phyloP scores from a whole-genome alignment of 2,113 vertebrate genomes.

The Callopanchax toddi region DNA sequence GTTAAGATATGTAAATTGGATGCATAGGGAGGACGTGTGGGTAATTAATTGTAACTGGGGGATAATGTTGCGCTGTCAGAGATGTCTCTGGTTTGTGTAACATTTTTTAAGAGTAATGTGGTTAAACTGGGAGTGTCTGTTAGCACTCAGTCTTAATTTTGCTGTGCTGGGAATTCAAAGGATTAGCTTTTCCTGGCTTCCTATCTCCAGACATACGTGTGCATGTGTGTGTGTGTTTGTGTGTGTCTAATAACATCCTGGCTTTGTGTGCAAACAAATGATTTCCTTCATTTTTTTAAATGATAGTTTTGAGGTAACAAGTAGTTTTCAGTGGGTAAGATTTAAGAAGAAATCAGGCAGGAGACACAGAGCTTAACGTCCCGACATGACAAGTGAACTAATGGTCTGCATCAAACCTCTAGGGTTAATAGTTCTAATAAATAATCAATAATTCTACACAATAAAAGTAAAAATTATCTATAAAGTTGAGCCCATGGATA shows the following conservation, averaged over 20 bases:
- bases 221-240: slow-evolving; percentile 24
- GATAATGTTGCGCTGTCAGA: slow-evolving; percentile 99
- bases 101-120: slow-evolving; percentile 92
- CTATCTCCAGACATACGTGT: slow-evolving; percentile 42
- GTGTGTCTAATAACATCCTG: slow-evolving; percentile 2
- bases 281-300: background rate
- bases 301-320: background rate
- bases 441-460: no score
- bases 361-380: no score
- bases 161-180: slow-evolving; percentile 85
- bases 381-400: no score
- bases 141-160: slow-evolving; percentile 91
- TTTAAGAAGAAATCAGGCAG: no score
- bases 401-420: no score
- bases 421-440: no score
- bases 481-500: no score
- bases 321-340: background rate
- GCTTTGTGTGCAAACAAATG: background rate
- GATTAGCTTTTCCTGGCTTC: slow-evolving; percentile 62
- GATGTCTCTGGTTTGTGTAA: slow-evolving; percentile 93
- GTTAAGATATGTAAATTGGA: slow-evolving; percentile 97
- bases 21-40: slow-evolving; percentile 93
- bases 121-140: slow-evolving; percentile 91
- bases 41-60: slow-evolving; percentile 99
- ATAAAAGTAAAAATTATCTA: no score